Evolutionary conservation across 2,888 invertebrate species (phyloP).

Genomic region (Andrena camellia): DNA sequence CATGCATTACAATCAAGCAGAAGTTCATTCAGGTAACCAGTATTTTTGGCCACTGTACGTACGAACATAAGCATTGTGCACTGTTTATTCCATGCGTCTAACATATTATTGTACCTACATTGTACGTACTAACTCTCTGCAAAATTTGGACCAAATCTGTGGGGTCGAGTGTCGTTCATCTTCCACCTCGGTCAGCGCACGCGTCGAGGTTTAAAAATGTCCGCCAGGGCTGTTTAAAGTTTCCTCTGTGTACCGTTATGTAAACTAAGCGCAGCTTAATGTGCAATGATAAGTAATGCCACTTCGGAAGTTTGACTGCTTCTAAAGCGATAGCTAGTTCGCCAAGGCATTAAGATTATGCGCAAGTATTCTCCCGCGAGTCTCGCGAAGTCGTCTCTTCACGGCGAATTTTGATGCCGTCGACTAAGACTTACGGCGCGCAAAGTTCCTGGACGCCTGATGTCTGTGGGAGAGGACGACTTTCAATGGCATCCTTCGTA

Average conservation of each 20-base stretch:
- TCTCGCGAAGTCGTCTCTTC: conserved; percentile 20
- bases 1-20: too few relatives aligned
- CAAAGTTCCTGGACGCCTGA: not conserved
- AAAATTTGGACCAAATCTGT: too few relatives aligned
- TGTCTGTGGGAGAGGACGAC: not conserved
- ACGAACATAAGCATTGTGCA: too few relatives aligned
- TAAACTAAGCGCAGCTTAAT: conserved; percentile 26
- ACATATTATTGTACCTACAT: too few relatives aligned
- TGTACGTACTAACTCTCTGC: too few relatives aligned
- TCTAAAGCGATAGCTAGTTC: conserved; percentile 28
- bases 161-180: not conserved
- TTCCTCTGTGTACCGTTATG: conserved; percentile 4
- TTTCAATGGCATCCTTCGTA: not conserved
- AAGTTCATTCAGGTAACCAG: too few relatives aligned
- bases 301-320: conserved; percentile 37
- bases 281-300: conserved; percentile 38
- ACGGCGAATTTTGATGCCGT: conserved; percentile 31
- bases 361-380: conserved; percentile 12
- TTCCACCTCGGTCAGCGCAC: not conserved
- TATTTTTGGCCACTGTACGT: too few relatives aligned
- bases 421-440: not conserved
- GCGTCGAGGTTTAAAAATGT: conserved; percentile 6
- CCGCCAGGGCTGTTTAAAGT: conserved; percentile 1
- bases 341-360: conserved; percentile 41
- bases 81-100: too few relatives aligned